Conservation (phyloP, 1,140 invertebrate species). For the Penaeus chinensis region DNA sequence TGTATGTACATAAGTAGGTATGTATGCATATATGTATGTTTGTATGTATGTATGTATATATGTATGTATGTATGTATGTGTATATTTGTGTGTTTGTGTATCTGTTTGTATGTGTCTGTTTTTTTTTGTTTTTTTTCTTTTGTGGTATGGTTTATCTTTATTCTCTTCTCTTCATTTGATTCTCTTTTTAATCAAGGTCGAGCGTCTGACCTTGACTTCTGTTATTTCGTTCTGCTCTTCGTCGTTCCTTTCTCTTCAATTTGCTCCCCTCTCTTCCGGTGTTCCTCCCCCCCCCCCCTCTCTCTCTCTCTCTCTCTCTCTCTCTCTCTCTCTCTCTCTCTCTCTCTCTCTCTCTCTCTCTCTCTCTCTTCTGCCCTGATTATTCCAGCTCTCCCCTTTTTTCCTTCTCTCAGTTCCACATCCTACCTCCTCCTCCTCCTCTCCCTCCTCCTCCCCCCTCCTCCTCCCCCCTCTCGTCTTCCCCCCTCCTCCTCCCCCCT, state of each 20-base stretch:
- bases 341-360: too few species aligned
- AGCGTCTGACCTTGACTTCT: too few species aligned
- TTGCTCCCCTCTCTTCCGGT: background rate
- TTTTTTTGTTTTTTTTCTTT: background rate
- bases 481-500: too few species aligned
- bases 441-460: too few species aligned
- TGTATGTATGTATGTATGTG: constrained; percentile 32
- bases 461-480: too few species aligned
- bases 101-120: background rate
- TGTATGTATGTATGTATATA: constrained; percentile 14
- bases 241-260: background rate
- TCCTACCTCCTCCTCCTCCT: too few species aligned
- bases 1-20: background rate
- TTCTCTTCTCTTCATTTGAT: background rate
- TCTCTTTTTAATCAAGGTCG: too few species aligned
- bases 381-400: too few species aligned
- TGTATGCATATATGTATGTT: background rate
- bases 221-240: background rate
- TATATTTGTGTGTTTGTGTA: constrained; percentile 25
- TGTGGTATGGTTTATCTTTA: background rate
- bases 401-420: background rate
- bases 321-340: too few species aligned
- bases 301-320: too few species aligned
- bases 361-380: too few species aligned
- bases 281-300: too few species aligned